Percentiles rank a stretch among this genome's conserved stretches.
Evolutionary conservation across 2,113 vertebrate genomes (phyloP).

Genomic region (Mormoops blainvillei): DNA sequence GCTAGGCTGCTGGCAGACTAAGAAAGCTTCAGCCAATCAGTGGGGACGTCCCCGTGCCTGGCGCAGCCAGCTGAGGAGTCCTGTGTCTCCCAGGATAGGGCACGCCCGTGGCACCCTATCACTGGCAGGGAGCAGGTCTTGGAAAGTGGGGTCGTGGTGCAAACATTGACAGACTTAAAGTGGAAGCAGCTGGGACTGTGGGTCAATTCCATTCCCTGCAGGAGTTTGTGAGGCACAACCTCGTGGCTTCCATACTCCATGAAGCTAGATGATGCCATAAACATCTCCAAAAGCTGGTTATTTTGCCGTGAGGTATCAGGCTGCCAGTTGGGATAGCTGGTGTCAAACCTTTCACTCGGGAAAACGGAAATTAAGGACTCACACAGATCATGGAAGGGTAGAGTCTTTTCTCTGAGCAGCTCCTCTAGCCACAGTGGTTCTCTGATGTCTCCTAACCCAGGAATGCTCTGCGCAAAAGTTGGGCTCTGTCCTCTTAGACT

Average conservation of each 20-base stretch:
- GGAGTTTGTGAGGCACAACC: background rate
- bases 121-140: background rate
- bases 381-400: background rate
- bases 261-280: background rate
- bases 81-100: background rate
- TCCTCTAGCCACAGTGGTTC: background rate
- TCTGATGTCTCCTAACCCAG: background rate
- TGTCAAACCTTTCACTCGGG: background rate
- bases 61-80: background rate
- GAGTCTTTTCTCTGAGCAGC: background rate
- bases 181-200: background rate
- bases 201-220: background rate
- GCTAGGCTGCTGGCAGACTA: too few species aligned
- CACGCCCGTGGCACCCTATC: background rate
- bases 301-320: background rate
- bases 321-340: background rate
- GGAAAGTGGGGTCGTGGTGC: background rate
- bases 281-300: background rate
- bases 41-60: background rate
- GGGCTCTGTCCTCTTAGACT: background rate
- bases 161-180: background rate
- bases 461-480: background rate
- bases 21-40: background rate
- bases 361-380: background rate
- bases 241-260: too few species aligned